phyloP scores from a whole-genome alignment of 2,888 invertebrate genomes.

The Heliconius erato region DNA sequence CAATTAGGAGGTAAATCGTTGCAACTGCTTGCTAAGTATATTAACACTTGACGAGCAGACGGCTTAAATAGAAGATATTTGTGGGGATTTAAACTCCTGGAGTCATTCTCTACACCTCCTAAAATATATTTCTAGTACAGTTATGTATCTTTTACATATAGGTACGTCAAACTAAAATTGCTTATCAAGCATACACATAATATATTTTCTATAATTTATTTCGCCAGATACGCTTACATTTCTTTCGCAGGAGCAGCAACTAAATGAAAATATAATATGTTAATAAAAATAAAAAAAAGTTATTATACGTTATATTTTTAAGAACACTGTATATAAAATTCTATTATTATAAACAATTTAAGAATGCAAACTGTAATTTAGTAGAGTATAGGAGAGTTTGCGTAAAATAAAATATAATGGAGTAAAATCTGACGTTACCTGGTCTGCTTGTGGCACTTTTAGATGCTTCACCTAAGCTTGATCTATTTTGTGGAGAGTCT shows the following conservation, averaged over 20 bases:
- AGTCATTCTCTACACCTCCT: constrained; percentile 53
- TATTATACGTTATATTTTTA: background rate
- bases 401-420: background rate
- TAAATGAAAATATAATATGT: background rate
- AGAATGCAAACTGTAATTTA: background rate
- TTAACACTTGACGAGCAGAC: constrained; percentile 96
- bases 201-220: background rate
- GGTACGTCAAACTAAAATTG: background rate
- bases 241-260: background rate
- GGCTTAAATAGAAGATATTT: constrained; percentile 98
- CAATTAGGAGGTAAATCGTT: constrained; percentile 97
- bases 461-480: constrained; percentile 77
- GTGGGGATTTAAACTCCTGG: constrained; percentile 91
- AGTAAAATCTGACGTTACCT: constrained; percentile 57
- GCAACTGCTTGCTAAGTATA: constrained; percentile 96
- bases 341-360: background rate
- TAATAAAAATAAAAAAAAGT: too few relatives aligned
- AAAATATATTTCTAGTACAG: constrained; percentile 23
- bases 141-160: background rate
- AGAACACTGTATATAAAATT: background rate
- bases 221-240: background rate
- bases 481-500: constrained; percentile 65
- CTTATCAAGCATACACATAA: background rate
- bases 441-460: constrained; percentile 67
- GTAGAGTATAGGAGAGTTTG: background rate